Base-by-base conservation (phyloP, 2,888 invertebrate species). In the Microplitis deprimator region DNA sequence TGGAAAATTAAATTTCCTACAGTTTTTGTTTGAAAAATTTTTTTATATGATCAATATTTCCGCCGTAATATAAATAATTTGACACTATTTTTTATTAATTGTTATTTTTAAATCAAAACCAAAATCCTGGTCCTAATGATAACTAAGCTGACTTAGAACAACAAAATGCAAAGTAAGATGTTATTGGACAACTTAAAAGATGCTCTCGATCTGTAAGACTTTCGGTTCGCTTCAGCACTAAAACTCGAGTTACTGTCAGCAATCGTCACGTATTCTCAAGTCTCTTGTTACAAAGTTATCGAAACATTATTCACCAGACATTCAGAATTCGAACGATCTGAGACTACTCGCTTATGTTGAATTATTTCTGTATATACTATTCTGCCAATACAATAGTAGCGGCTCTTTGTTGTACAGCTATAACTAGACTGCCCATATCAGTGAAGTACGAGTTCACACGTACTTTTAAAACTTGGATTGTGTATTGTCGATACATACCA, bases 101-200 rank as follows among this genome's bases (percentile, higher is more conserved):
- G 20, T 20, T 20, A 20, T 20, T 20, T 20, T 20, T 20, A 20
- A 20, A 20, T 20, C 20, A 20, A 20, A 20, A 1, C 20, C 1
- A 20, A 20, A 20, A 20, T 20, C 20, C 20, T 20, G 20, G 1
- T 20, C 20, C 20, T 20, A 20, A 1, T 20, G 29, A 29, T 29
- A 29, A 29, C 29, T 29, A 29, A 29, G 29, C 29, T 29, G 29
- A 29, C 29, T 29, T 29, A 29, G 29, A 29, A 4, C 29, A 4
- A 2, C 29, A 29, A 29, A 29, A 29, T 29, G 3, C 29, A 4
- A 29, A 29, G 29, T 29, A 29, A 29, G 3, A 59, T 5, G 10
- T 59, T n/a, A 76, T 76, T 72, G 76, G 62, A 72, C 72, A 76
- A 76, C 72, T 76, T 76, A 62, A 39, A 72, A 76, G 68, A 50